Evolutionary conservation across 2,888 invertebrate species (phyloP).

Genomic region (Nipponacmea schrenckii): DNA sequence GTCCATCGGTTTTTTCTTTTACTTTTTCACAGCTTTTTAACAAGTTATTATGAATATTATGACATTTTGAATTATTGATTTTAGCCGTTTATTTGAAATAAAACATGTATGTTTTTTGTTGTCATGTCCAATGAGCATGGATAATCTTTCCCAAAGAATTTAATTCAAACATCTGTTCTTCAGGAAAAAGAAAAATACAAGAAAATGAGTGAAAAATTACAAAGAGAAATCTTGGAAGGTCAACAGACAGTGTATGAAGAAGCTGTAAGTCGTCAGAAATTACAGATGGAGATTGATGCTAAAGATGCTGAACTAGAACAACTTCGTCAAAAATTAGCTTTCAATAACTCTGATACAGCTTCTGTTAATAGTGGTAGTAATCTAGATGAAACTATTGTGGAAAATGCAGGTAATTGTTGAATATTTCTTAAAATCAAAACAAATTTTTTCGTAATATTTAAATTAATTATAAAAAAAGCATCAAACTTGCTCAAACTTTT

Average conservation of each 20-base stretch:
- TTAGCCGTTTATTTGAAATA: too few species aligned
- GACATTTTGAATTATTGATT: too few species aligned
- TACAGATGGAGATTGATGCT: slow-evolving; percentile 96
- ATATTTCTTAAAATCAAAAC: neutral
- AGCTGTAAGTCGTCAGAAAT: slow-evolving; percentile 73
- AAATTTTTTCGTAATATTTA: neutral
- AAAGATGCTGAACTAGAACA: slow-evolving; percentile 97
- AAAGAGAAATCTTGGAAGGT: slow-evolving; percentile 86
- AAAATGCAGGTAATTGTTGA: neutral
- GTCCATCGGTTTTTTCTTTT: too few species aligned
- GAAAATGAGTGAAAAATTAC: slow-evolving; percentile 84
- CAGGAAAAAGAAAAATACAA: slow-evolving; percentile 93
- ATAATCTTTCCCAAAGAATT: too few species aligned
- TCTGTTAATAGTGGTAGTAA: slow-evolving; percentile 83
- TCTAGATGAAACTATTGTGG: slow-evolving; percentile 31
- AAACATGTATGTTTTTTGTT: too few species aligned
- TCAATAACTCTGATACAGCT: slow-evolving; percentile 85
- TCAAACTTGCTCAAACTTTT: too few species aligned
- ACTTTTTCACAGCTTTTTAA: too few species aligned
- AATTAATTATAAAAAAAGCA: neutral
- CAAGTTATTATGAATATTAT: too few species aligned
- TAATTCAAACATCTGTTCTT: neutral
- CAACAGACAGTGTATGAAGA: slow-evolving; percentile 82
- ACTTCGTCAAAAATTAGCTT: slow-evolving; percentile 81
- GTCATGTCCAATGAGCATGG: too few species aligned